These are phyloP conservation scores for Aplysia californica DNA, from an alignment of 1,140 invertebrate genomes.

Conservation along the genomic window DNA sequence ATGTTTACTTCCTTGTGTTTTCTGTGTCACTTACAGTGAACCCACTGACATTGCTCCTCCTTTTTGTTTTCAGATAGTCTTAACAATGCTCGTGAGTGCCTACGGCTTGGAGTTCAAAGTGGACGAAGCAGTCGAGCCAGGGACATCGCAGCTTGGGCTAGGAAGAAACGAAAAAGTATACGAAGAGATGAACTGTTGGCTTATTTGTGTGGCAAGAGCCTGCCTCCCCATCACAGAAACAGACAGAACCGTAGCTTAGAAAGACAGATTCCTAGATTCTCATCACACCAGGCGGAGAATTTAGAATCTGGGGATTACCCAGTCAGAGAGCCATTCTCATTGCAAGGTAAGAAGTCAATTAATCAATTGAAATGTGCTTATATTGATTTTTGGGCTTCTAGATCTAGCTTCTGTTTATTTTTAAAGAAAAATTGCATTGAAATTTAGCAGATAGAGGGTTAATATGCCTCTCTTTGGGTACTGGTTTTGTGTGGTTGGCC, in stretches of 20 bases:
- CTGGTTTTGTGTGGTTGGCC: too few species aligned
- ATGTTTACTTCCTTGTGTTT: too few species aligned
- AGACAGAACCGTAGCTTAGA: constrained; percentile 81
- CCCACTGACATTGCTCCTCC: neutral
- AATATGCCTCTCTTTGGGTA: too few species aligned
- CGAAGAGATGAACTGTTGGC: constrained; percentile 81
- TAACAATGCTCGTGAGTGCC: constrained; percentile 77
- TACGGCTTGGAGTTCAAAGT: constrained; percentile 78
- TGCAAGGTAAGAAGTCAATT: constrained; percentile 69
- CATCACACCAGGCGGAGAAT: constrained; percentile 40
- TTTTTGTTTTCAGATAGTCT: constrained; percentile 74
- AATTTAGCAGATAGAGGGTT: too few species aligned
- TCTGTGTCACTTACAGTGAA: too few species aligned
- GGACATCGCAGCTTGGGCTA: constrained; percentile 82
- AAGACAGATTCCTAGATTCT: constrained; percentile 67
- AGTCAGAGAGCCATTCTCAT: constrained; percentile 74
- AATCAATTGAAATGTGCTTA: too few species aligned
- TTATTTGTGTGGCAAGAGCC: constrained; percentile 81
- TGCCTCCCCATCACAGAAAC: constrained; percentile 76
- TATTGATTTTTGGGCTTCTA: too few species aligned
- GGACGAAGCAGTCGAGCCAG: constrained; percentile 80
- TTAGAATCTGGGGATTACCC: constrained; percentile 66
- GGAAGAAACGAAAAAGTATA: constrained; percentile 73
- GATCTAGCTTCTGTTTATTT: too few species aligned
- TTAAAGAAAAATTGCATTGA: too few species aligned